Percentiles rank a stretch among this genome's conserved stretches.
Conservation (phyloP, 2,888 invertebrate genomes). For the Amorpha juglandis region DNA sequence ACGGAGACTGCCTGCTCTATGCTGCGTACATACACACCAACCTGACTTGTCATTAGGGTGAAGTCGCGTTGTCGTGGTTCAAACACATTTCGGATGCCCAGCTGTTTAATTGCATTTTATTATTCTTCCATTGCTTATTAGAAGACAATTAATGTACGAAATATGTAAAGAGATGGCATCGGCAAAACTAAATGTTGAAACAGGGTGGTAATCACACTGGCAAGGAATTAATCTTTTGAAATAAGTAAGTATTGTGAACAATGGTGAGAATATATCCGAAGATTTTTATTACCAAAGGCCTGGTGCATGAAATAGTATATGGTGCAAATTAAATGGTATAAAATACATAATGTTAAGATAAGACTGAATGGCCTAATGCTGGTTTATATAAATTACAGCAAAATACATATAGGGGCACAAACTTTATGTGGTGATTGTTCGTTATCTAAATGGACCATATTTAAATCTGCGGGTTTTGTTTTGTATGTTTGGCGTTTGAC, state of each 20-base stretch:
- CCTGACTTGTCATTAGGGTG: slow-evolving; percentile 90
- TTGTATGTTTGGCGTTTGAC: slow-evolving; percentile 13
- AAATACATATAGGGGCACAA: slow-evolving; percentile 3
- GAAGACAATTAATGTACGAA: not conserved
- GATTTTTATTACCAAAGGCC: not conserved
- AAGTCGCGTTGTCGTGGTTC: slow-evolving; percentile 92
- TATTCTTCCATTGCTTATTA: slow-evolving; percentile 1
- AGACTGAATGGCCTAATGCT: not conserved
- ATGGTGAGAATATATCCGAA: not conserved
- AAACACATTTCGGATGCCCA: slow-evolving; percentile 91
- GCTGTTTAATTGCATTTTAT: slow-evolving; percentile 69
- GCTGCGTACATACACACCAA: slow-evolving; percentile 91
- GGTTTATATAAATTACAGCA: not conserved
- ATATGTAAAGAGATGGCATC: slow-evolving; percentile 1
- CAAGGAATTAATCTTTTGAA: not conserved
- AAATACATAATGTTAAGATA: too few species aligned
- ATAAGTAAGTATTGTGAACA: not conserved
- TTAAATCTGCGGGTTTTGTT: slow-evolving; percentile 30
- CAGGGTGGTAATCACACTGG: too few species aligned
- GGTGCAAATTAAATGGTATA: too few species aligned
- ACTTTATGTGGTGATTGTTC: slow-evolving; percentile 25
- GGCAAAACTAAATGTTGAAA: too few species aligned
- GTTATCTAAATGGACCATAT: slow-evolving; percentile 37
- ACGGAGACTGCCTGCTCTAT: slow-evolving; percentile 94
- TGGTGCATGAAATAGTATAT: not conserved